A percentile compares a stretch with the other conserved stretches of the same genome.
phyloP scores from a whole-genome alignment of 2,888 invertebrate species.

The Bedellia somnulentella region DNA sequence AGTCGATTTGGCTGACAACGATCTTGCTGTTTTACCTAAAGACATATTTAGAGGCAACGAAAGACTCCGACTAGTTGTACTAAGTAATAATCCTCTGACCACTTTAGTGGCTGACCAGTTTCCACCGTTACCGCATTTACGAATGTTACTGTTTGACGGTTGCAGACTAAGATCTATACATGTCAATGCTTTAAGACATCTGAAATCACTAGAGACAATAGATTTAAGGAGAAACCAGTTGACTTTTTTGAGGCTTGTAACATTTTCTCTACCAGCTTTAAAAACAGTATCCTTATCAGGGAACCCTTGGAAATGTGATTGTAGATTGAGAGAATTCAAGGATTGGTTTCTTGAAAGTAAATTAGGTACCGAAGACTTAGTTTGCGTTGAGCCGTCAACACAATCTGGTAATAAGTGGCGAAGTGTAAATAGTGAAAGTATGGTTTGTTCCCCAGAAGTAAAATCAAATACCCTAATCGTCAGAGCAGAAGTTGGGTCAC shows the following conservation, averaged over 20 bases:
- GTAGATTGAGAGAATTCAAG: conserved; percentile 79
- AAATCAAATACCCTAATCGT: conserved; percentile 62
- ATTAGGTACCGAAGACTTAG: conserved; percentile 73
- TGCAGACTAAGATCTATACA: conserved; percentile 78
- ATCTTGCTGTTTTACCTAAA: conserved; percentile 71
- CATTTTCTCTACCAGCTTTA: conserved; percentile 71
- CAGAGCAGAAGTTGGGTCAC: conserved; percentile 79
- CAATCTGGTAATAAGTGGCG: conserved; percentile 77
- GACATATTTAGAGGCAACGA: conserved; percentile 85
- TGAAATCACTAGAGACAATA: conserved; percentile 73
- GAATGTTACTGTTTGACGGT: conserved; percentile 77
- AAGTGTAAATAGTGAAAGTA: conserved; percentile 71
- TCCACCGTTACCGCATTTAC: conserved; percentile 77
- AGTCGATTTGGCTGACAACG: conserved; percentile 84
- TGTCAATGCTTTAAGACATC: conserved; percentile 74
- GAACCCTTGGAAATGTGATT: conserved; percentile 91
- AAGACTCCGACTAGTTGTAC: conserved; percentile 72
- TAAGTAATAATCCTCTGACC: conserved; percentile 82
- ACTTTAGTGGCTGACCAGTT: conserved; percentile 76
- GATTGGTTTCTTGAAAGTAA: conserved; percentile 82
- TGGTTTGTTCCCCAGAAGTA: conserved; percentile 81
- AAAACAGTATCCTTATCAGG: conserved; percentile 81
- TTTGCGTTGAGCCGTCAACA: conserved; percentile 71
- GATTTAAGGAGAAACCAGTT: conserved; percentile 82
- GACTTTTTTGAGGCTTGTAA: conserved; percentile 61